These are phyloP conservation scores for Periophthalmus magnuspinnatus DNA, from an alignment of 2,797 vertebrate genomes.

Conservation along the genomic window DNA sequence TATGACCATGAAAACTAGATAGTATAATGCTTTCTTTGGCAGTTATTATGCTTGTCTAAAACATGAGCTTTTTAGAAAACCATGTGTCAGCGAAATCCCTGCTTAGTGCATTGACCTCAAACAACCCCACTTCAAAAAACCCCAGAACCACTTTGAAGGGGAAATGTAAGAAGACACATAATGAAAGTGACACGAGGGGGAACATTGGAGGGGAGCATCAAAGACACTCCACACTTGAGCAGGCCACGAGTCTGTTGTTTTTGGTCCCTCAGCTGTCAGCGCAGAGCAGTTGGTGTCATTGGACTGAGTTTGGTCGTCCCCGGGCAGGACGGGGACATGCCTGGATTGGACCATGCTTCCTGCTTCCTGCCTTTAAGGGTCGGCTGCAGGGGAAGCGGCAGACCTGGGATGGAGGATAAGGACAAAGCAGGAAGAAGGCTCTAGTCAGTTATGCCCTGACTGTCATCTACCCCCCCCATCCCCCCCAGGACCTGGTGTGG, in stretches of 20 bases:
- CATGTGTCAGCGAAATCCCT: neutral
- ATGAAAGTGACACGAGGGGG: slow-evolving; percentile 27
- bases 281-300: slow-evolving; percentile 60
- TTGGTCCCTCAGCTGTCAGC: slow-evolving; percentile 50
- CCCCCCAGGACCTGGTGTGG: slow-evolving; percentile 36
- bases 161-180: slow-evolving; percentile 17
- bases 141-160: neutral
- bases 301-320: slow-evolving; percentile 44
- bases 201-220: slow-evolving; percentile 13
- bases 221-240: slow-evolving; percentile 10
- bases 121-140: slow-evolving; percentile 6
- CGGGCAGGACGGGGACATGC: slow-evolving; percentile 58
- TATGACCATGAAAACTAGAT: neutral
- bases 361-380: slow-evolving; percentile 69
- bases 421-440: slow-evolving; percentile 66
- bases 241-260: slow-evolving; percentile 28
- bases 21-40: neutral
- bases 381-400: slow-evolving; percentile 62
- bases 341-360: slow-evolving; percentile 51
- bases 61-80: neutral
- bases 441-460: slow-evolving; percentile 50
- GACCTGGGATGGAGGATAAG: slow-evolving; percentile 70
- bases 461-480: slow-evolving; percentile 34
- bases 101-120: neutral
- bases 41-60: neutral